Percentiles rank a stretch among this genome's conserved stretches.
These are phyloP conservation scores for Siphonodentalium dalli DNA, from an alignment of 2,888 invertebrate species.

Conservation along the genomic window DNA sequence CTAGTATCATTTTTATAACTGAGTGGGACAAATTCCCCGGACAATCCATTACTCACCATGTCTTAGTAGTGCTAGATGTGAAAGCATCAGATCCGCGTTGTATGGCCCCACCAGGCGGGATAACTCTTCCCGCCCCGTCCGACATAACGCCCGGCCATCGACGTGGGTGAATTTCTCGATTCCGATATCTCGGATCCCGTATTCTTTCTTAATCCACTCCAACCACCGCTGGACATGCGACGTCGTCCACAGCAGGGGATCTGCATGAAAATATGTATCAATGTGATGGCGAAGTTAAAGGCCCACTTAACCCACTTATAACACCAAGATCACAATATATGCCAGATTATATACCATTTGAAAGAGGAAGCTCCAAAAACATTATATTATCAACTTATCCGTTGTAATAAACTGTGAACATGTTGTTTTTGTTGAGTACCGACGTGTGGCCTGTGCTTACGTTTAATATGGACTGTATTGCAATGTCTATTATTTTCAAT, in stretches of 20 bases:
- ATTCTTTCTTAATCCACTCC: constrained; percentile 56
- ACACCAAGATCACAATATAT: too few relatives aligned
- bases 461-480: too few relatives aligned
- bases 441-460: too few relatives aligned
- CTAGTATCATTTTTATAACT: too few relatives aligned
- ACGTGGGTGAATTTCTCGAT: constrained; percentile 36
- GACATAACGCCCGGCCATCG: constrained; percentile 47
- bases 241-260: constrained; percentile 54
- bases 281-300: too few relatives aligned
- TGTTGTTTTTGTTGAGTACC: too few relatives aligned
- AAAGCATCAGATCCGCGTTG: constrained; percentile 47
- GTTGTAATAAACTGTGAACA: too few relatives aligned
- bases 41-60: constrained; percentile 21
- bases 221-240: constrained; percentile 60
- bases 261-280: constrained; percentile 37
- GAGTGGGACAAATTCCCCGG: not conserved
- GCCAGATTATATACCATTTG: too few relatives aligned
- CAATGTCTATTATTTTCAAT: too few relatives aligned
- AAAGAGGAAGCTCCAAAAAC: too few relatives aligned
- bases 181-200: constrained; percentile 46
- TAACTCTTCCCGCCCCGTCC: constrained; percentile 47
- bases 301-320: too few relatives aligned
- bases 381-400: too few relatives aligned
- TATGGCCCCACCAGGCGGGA: constrained; percentile 45
- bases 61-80: constrained; percentile 44